Conservation (phyloP, 2,113 vertebrate genomes). For the Tachysurus fulvidraco region DNA sequence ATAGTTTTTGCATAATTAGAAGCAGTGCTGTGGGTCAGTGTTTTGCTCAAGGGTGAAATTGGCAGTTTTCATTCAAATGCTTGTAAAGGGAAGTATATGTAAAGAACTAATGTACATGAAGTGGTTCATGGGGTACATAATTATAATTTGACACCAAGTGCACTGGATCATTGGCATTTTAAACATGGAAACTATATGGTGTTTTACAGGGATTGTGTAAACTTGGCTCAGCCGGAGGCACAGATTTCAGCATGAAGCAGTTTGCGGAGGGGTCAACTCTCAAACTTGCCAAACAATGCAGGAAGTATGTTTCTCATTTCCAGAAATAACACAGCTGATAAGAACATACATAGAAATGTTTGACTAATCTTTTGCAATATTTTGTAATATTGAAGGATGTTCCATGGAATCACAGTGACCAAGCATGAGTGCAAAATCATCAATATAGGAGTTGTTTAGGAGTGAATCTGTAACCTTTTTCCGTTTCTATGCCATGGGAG, state of each 20-base stretch:
- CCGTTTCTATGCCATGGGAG: not conserved
- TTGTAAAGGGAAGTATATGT: not conserved
- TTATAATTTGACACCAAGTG: not conserved
- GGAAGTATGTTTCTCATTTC: conserved; percentile 80
- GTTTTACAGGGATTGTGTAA: conserved; percentile 90
- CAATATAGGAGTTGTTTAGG: not conserved
- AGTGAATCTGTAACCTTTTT: not conserved
- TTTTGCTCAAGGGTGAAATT: not conserved
- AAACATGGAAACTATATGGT: not conserved
- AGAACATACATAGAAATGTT: not conserved
- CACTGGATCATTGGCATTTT: not conserved
- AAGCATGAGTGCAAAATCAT: not conserved
- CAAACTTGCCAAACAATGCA: conserved; percentile 94
- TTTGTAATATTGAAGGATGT: not conserved
- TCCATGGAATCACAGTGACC: not conserved
- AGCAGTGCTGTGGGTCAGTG: not conserved
- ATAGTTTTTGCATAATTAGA: not conserved
- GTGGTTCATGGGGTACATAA: not conserved
- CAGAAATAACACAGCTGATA: not conserved
- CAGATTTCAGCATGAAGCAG: conserved; percentile 99
- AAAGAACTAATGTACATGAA: not conserved
- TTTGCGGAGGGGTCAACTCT: conserved; percentile 96
- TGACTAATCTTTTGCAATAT: not conserved
- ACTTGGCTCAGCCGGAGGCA: conserved; percentile 93
- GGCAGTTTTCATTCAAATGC: not conserved